A percentile compares a stretch with the other conserved stretches of the same genome.
These are phyloP conservation scores for Littorina saxatilis DNA, from an alignment of 1,140 invertebrate species.

Conservation along the genomic window DNA sequence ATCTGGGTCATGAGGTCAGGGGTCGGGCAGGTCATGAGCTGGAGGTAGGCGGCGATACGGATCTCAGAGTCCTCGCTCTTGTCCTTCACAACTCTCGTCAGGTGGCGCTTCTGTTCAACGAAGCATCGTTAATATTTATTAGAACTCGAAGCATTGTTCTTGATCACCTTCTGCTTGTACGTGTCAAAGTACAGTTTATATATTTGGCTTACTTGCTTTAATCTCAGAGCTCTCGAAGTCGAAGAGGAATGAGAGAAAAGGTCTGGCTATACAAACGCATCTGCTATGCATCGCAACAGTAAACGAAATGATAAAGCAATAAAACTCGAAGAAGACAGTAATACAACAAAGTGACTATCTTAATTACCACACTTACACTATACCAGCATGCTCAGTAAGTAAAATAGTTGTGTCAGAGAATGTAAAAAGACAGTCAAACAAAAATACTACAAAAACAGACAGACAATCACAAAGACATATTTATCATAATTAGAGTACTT, in stretches of 20 bases:
- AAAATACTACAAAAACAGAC: not conserved
- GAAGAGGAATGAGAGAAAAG: not conserved
- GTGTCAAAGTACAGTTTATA: too few species aligned
- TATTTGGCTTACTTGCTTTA: too few species aligned
- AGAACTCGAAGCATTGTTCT: too few species aligned
- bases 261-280: too few species aligned
- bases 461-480: not conserved
- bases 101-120: conserved; percentile 61
- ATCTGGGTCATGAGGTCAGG: conserved; percentile 85
- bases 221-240: not conserved
- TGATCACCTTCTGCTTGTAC: too few species aligned
- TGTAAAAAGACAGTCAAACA: not conserved
- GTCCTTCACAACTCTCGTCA: conserved; percentile 83
- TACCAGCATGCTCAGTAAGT: not conserved
- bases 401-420: not conserved
- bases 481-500: too few species aligned
- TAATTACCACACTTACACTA: conserved; percentile 6
- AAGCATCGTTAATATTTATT: too few species aligned
- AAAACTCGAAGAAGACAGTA: too few species aligned
- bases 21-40: conserved; percentile 91
- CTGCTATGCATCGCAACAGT: too few species aligned
- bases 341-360: too few species aligned
- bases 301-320: too few species aligned
- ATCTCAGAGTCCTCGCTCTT: conserved; percentile 87
- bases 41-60: conserved; percentile 90